phyloP scores from a whole-genome alignment of 2,888 invertebrate genomes.

The Oegoconia quadripuncta region DNA sequence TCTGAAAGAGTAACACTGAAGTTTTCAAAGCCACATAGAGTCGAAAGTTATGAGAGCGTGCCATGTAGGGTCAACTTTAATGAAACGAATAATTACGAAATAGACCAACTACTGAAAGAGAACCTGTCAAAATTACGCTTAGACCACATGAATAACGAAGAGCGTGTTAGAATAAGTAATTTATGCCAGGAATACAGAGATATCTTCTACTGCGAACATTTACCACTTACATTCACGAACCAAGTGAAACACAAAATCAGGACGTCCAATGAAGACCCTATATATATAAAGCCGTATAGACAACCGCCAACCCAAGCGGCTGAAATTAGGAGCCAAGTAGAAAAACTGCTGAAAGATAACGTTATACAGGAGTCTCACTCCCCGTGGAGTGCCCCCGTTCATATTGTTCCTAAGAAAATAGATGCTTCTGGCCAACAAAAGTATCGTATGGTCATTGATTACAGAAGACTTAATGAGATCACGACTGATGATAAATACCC shows the following conservation, averaged over 20 bases:
- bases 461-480: conserved; percentile 7
- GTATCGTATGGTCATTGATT: conserved; percentile 25
- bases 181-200: conserved; percentile 23
- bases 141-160: conserved; percentile 8
- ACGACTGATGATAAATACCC: conserved; percentile 17
- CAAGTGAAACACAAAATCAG: conserved; percentile 33
- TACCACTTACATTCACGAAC: conserved; percentile 25
- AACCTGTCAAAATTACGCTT: conserved; percentile 2
- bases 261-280: conserved; percentile 23
- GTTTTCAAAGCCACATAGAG: conserved; percentile 6
- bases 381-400: conserved; percentile 15
- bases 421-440: conserved; percentile 22
- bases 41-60: conserved; percentile 1
- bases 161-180: conserved; percentile 5
- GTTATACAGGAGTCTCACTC: conserved; percentile 28
- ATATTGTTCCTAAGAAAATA: too few species aligned
- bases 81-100: conserved; percentile 4
- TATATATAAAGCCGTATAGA: conserved; percentile 25
- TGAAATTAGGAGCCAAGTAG: conserved; percentile 30
- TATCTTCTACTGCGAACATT: conserved; percentile 27
- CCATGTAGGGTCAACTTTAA: too few species aligned
- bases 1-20: conserved; percentile 1
- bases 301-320: conserved; percentile 23
- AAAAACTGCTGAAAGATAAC: conserved; percentile 27
- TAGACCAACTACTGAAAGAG: conserved; percentile 6